Base-by-base conservation (phyloP, 2,113 vertebrate genomes). In the Thalassarche chlororhynchos region DNA sequence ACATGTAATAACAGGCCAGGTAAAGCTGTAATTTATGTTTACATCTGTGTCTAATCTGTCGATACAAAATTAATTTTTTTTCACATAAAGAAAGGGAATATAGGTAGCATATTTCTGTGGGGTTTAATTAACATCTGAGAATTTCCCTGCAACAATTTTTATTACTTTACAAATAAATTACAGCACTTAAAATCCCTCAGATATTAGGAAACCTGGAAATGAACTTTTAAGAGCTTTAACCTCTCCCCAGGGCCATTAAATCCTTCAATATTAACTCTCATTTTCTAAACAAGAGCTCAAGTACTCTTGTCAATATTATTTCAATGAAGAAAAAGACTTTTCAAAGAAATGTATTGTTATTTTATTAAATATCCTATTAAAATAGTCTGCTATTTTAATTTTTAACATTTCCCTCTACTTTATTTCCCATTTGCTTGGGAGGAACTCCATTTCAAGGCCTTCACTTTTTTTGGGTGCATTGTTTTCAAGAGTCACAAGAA, bases 161-260 rank as follows among this genome's bases (percentile, higher is more conserved):
- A 76, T 91, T 94, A 28, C 61, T 90, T 93, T 76, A 72, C 57
- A 90, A 90, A 90, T 87, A 94, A 93, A 85, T 96, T 79, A 52
- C 62, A 76, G 52, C 69, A 85, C 60, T 93, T 85, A 91, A 93
- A 95, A 85, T 46, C 36, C 49, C 75, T 87, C 57, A 85, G 58
- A 68, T 95, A 76, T 80, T 83, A 65, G 75, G 78, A 93, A 90
- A 85, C 84, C 61, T 72, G 49, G 70, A 94, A 90, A 72, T 85
- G 65, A 91, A 96, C 74, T 94, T 95, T 76, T 91, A 93, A 69
- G 75, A 94, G 87, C 87, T 94, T 94, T 93, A 93, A 79, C 57
- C 24, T 79, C 61, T 97, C 90, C 84, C 82, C 17, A 90, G 87
- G 54, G 87, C 25, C 28, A 69, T 85, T 85, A 96, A 91, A 95